These are phyloP conservation scores for Turdus rufiventris DNA, from an alignment of 2,113 vertebrate genomes.

Conservation along the genomic window DNA sequence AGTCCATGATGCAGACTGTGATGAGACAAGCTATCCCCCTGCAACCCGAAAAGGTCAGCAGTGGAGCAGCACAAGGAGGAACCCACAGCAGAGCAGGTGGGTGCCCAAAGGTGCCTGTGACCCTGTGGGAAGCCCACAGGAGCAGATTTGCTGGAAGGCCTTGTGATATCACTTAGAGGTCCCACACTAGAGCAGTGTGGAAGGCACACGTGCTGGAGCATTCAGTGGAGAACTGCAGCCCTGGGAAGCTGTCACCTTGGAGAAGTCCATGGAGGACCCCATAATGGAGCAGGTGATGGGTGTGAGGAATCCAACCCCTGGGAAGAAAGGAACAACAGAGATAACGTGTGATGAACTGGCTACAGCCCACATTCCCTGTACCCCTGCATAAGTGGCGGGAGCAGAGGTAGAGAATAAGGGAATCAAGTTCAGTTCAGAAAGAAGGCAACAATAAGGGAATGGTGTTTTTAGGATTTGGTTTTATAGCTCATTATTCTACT, in stretches of 20 bases:
- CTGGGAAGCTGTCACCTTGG: not conserved
- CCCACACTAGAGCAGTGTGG: not conserved
- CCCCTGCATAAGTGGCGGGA: not conserved
- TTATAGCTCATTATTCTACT: not conserved
- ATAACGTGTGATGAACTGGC: not conserved
- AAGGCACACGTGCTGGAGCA: not conserved
- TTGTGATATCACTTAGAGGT: not conserved
- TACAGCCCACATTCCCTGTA: not conserved
- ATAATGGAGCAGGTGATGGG: not conserved
- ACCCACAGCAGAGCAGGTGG: not conserved
- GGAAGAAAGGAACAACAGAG: not conserved
- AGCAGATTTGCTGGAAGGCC: not conserved
- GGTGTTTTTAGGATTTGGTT: not conserved
- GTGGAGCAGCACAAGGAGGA: not conserved
- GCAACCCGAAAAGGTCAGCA: not conserved
- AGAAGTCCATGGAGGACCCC: not conserved
- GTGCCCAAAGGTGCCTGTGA: not conserved
- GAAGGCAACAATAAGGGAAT: not conserved
- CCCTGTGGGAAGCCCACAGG: accelerated
- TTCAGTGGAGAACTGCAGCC: not conserved
- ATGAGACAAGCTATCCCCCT: not conserved
- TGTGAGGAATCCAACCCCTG: not conserved
- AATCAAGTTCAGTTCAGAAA: not conserved
- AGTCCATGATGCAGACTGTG: not conserved
- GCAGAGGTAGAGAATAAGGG: not conserved